Evolutionary conservation across 1,140 invertebrate genomes (phyloP).

Genomic region (Zophobas morio): DNA sequence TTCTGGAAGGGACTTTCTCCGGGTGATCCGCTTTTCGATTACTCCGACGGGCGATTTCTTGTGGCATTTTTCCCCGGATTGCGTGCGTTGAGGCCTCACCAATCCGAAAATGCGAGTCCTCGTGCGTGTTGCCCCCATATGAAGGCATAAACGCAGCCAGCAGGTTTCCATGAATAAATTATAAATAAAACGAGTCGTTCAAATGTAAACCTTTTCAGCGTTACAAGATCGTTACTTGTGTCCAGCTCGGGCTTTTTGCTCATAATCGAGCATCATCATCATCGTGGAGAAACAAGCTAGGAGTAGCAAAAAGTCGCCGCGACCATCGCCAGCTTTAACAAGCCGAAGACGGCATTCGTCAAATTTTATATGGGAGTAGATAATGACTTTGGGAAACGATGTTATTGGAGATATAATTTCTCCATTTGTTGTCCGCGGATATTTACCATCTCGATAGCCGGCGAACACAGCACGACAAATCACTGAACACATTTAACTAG

Average conservation of each 20-base stretch:
- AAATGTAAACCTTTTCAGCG: conserved; percentile 23
- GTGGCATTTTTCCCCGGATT: not conserved
- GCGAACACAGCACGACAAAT: conserved; percentile 56
- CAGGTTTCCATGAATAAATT: conserved; percentile 33
- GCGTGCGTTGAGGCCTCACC: conserved; percentile 19
- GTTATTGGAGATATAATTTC: conserved; percentile 39
- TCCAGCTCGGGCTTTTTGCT: conserved; percentile 5
- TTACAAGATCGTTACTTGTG: conserved; percentile 26
- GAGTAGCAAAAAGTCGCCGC: conserved; percentile 27
- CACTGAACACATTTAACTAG: conserved; percentile 56
- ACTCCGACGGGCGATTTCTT: too few relatives aligned
- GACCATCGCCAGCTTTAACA: conserved; percentile 23
- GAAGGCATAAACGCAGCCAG: conserved; percentile 25
- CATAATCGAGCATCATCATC: conserved; percentile 14
- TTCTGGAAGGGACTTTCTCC: too few relatives aligned
- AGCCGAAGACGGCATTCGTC: conserved; percentile 15
- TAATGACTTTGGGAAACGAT: conserved; percentile 16
- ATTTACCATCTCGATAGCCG: conserved; percentile 51
- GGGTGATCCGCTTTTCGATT: too few relatives aligned
- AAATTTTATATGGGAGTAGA: conserved; percentile 8
- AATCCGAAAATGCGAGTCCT: conserved; percentile 17
- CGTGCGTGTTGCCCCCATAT: conserved; percentile 15
- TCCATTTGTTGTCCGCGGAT: conserved; percentile 36
- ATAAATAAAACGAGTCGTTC: conserved; percentile 24
- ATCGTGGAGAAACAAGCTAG: conserved; percentile 21